A percentile compares a stretch with the other conserved stretches of the same genome.
These are phyloP conservation scores for Habropoda laboriosa DNA, from an alignment of 1,140 invertebrate species.

Conservation along the genomic window DNA sequence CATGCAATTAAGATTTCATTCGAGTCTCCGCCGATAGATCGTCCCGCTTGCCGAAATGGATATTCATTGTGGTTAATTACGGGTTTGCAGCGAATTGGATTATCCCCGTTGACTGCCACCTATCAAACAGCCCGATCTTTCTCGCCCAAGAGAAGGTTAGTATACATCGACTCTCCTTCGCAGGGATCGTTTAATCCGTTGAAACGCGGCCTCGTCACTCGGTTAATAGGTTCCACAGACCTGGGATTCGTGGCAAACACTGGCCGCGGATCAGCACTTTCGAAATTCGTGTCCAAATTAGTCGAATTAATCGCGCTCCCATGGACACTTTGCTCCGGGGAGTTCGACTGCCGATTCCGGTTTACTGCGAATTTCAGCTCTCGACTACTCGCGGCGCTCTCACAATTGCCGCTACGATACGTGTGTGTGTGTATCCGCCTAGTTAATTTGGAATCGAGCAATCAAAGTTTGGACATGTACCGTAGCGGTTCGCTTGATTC, in stretches of 20 bases:
- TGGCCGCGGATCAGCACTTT: conserved; percentile 13
- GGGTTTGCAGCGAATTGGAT: conserved; percentile 57
- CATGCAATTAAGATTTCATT: conserved; percentile 72
- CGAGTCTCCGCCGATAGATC: conserved; percentile 57
- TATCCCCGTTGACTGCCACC: conserved; percentile 30
- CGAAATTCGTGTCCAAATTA: conserved; percentile 42
- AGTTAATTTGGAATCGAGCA: neutral
- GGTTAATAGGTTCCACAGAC: conserved; percentile 13
- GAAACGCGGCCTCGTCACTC: conserved; percentile 34
- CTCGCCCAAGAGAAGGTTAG: no score
- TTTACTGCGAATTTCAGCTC: neutral
- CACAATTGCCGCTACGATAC: neutral
- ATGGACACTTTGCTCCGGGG: neutral
- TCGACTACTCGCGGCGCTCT: neutral
- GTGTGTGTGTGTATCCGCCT: neutral
- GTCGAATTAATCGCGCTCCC: neutral
- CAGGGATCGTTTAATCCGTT: conserved; percentile 43
- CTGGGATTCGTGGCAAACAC: conserved; percentile 30
- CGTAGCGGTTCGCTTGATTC: no score
- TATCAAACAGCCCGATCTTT: conserved; percentile 53
- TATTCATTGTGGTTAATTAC: conserved; percentile 71
- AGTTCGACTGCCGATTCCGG: neutral
- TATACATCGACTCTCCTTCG: conserved; percentile 17
- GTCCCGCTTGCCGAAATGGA: conserved; percentile 58
- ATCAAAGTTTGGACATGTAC: neutral